A percentile compares a stretch with the other conserved stretches of the same genome.
Evolutionary conservation across 64 coral and sea anemone species (phyloP).

Genomic region (Stichodactyla helianthus): DNA sequence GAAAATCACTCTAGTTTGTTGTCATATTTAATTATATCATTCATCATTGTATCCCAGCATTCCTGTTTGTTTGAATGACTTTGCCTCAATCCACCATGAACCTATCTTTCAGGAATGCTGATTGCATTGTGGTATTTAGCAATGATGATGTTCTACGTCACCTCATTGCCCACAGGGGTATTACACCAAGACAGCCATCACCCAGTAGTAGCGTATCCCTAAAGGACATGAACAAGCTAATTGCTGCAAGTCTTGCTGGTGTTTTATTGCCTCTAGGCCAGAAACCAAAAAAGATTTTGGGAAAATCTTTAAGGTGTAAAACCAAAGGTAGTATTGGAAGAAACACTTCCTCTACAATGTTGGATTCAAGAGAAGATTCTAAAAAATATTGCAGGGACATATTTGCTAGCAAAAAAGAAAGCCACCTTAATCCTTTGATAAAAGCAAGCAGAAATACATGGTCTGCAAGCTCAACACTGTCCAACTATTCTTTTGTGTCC

Average conservation of each 20-base stretch:
- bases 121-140: conserved; percentile 67
- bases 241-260: conserved; percentile 78
- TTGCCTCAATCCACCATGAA: no score
- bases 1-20: no score
- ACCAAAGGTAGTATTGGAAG: background rate
- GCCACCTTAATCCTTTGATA: background rate
- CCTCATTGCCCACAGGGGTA: conserved; percentile 31
- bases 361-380: background rate
- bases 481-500: background rate
- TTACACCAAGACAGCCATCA: conserved; percentile 4
- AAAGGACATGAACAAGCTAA: conserved; percentile 76
- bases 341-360: background rate
- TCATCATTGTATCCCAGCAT: no score
- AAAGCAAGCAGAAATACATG: background rate
- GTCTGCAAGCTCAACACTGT: conserved; percentile 3
- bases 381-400: background rate
- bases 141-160: conserved; percentile 91
- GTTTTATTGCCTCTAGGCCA: conserved; percentile 60
- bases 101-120: conserved; percentile 59
- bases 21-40: no score
- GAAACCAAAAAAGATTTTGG: conserved; percentile 52
- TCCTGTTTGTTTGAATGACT: no score
- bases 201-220: conserved; percentile 52
- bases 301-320: conserved; percentile 13
- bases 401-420: background rate